Conservation (phyloP, 2,113 vertebrate species). For the Melospiza georgiana region DNA sequence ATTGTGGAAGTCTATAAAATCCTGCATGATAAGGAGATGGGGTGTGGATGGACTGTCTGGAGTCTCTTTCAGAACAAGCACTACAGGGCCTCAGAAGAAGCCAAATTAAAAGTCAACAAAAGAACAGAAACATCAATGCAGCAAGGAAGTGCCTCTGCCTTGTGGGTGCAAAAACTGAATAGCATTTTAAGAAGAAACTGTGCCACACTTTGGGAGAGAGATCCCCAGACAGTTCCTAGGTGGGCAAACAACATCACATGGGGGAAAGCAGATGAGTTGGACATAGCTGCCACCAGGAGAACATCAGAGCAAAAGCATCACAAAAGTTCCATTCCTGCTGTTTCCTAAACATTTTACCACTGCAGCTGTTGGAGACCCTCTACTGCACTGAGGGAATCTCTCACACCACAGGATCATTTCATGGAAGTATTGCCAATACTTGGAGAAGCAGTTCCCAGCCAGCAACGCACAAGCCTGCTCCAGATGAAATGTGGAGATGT, state of each 20-base stretch:
- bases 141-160: not conserved
- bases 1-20: not conserved
- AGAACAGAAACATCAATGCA: not conserved
- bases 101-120: not conserved
- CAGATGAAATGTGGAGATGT: not conserved
- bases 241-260: not conserved
- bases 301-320: not conserved
- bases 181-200: not conserved
- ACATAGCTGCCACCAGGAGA: not conserved
- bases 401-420: not conserved
- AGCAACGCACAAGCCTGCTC: not conserved
- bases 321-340: not conserved
- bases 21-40: not conserved
- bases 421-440: not conserved
- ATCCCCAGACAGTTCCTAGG: not conserved
- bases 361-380: not conserved
- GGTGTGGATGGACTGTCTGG: not conserved
- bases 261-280: not conserved
- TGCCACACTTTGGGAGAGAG: not conserved
- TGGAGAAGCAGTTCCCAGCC: not conserved
- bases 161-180: not conserved
- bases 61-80: not conserved
- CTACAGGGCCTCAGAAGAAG: not conserved
- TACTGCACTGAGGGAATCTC: not conserved
- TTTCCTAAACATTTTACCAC: not conserved